phyloP scores from a whole-genome alignment of 2,797 vertebrate genomes.

The Steatocranus sp. region DNA sequence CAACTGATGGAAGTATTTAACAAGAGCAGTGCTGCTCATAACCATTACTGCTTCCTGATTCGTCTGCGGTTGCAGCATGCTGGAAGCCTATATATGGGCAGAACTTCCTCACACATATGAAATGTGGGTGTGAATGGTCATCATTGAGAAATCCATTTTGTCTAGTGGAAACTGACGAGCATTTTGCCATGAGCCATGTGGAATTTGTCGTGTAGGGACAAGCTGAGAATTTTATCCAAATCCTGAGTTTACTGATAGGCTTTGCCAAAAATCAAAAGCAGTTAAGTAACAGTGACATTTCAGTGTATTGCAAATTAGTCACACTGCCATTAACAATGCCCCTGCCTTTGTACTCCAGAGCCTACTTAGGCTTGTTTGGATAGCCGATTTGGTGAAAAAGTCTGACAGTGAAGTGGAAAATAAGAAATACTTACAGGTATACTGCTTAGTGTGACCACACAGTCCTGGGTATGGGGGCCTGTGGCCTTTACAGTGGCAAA shows the following conservation, averaged over 20 bases:
- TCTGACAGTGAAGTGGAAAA: not conserved
- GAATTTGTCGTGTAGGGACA: slow-evolving; percentile 21
- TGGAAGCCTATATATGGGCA: slow-evolving; percentile 60
- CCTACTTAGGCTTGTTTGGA: not conserved
- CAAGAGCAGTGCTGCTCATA: not conserved
- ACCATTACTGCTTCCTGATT: slow-evolving; percentile 28
- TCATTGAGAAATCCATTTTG: slow-evolving; percentile 8
- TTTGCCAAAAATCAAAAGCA: not conserved
- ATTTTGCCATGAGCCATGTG: not conserved
- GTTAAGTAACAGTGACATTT: not conserved
- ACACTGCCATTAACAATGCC: not conserved
- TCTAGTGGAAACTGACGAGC: slow-evolving; percentile 34
- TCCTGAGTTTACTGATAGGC: not conserved
- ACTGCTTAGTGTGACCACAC: slow-evolving; percentile 69
- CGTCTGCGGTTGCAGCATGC: not conserved
- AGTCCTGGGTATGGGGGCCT: slow-evolving; percentile 49
- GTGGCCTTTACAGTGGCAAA: slow-evolving; percentile 73
- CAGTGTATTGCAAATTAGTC: not conserved
- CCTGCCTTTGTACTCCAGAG: not conserved
- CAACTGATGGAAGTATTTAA: not conserved
- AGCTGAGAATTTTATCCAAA: not conserved
- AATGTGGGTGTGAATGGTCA: slow-evolving; percentile 30
- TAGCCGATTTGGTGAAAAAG: not conserved
- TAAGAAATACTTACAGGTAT: slow-evolving; percentile 69
- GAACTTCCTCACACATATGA: slow-evolving; percentile 44